A percentile compares a stretch with the other conserved stretches of the same genome.
phyloP scores from a whole-genome alignment of 2,113 vertebrate genomes.

The Uria lomvia region DNA sequence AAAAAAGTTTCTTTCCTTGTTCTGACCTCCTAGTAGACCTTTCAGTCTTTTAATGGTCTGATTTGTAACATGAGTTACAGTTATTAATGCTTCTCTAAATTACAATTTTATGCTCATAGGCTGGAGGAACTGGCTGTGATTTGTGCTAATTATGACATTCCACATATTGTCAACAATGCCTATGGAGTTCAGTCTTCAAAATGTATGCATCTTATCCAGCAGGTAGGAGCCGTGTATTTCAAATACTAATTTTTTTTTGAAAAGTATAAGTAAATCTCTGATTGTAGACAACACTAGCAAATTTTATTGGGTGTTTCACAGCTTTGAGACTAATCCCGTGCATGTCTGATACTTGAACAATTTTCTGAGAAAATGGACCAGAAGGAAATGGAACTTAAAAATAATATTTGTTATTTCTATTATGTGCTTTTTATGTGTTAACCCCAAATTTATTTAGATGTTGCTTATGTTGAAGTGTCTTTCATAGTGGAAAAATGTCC shows the following conservation, averaged over 20 bases:
- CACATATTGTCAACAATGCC: slow-evolving; percentile 96
- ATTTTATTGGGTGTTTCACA: neutral
- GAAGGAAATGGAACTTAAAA: neutral
- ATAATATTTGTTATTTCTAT: neutral
- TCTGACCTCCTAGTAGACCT: neutral
- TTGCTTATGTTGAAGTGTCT: neutral
- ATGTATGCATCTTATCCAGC: slow-evolving; percentile 97
- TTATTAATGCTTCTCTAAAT: slow-evolving; percentile 12
- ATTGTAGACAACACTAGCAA: neutral
- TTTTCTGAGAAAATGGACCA: neutral
- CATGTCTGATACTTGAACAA: neutral
- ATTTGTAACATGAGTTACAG: neutral
- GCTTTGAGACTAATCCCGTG: neutral
- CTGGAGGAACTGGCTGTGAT: slow-evolving; percentile 88
- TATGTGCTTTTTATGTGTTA: neutral
- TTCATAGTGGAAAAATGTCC: neutral
- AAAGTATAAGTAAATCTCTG: neutral
- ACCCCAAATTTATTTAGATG: neutral
- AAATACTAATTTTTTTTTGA: neutral
- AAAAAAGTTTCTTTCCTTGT: neutral
- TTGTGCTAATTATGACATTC: slow-evolving; percentile 84
- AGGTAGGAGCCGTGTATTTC: slow-evolving; percentile 76
- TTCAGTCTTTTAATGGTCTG: neutral
- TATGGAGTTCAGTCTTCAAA: slow-evolving; percentile 96
- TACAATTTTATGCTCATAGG: slow-evolving; percentile 71